phyloP scores from a whole-genome alignment of 2,113 vertebrate genomes.

The Eulemur macaco region DNA sequence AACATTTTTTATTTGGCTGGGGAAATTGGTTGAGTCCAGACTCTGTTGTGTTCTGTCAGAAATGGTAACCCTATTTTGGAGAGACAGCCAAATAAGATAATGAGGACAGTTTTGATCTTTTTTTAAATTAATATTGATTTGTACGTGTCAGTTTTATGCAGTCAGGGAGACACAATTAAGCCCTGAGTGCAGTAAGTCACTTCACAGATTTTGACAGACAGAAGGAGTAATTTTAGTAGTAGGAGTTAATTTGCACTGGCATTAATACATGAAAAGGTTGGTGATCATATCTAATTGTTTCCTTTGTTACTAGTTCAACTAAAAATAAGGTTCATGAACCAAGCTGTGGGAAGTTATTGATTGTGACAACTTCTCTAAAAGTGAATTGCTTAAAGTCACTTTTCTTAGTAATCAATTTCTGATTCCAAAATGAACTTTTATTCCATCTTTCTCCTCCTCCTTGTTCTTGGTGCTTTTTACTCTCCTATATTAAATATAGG shows the following conservation, averaged over 20 bases:
- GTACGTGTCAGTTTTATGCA: conserved; percentile 65
- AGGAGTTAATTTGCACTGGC: conserved; percentile 69
- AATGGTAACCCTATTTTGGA: background rate
- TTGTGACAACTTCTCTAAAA: background rate
- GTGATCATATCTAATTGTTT: conserved; percentile 69
- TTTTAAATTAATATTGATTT: conserved; percentile 76
- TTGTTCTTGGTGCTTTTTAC: background rate
- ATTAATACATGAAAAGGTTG: conserved; percentile 64
- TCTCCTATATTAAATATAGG: background rate
- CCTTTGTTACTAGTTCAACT: conserved; percentile 65
- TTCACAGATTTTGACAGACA: conserved; percentile 72
- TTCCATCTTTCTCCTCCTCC: background rate
- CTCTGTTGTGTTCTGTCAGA: conserved; percentile 19
- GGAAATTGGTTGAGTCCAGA: background rate
- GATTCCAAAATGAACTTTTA: background rate
- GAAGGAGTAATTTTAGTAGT: conserved; percentile 68
- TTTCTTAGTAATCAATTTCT: background rate
- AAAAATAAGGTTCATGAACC: conserved; percentile 58
- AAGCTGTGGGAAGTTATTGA: conserved; percentile 27
- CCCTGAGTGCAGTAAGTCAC: conserved; percentile 61
- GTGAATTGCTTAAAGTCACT: conserved; percentile 4
- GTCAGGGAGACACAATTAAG: conserved; percentile 56
- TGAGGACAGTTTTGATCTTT: conserved; percentile 60
- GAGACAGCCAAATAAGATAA: conserved; percentile 63
- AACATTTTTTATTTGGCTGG: background rate